Conservation (phyloP, 2,113 vertebrate genomes). For the Phyllostomus discolor region DNA sequence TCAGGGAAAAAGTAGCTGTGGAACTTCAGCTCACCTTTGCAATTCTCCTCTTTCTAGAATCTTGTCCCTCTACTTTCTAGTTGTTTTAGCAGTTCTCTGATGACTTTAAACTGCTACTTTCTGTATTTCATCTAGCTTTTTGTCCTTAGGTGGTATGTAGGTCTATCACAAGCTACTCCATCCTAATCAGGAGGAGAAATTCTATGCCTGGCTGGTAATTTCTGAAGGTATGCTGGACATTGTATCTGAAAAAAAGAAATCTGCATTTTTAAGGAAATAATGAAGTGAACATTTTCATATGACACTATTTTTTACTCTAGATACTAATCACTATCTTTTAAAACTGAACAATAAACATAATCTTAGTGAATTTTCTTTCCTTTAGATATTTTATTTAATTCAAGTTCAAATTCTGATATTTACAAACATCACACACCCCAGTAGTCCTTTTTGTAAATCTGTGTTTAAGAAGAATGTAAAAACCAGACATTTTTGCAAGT, state of each 20-base stretch:
- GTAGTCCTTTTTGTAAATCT: neutral
- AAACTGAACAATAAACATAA: conserved; percentile 13
- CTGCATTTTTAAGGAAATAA: conserved; percentile 5
- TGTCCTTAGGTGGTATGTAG: neutral
- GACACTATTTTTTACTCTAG: neutral
- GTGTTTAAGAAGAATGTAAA: neutral
- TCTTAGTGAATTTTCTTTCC: neutral
- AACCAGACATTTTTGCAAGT: neutral
- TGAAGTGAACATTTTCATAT: conserved; percentile 2
- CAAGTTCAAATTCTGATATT: neutral
- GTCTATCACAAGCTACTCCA: neutral
- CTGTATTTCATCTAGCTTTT: conserved; percentile 11
- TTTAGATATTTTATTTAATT: conserved; percentile 1
- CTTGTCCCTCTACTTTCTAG: neutral
- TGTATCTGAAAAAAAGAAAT: neutral
- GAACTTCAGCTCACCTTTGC: neutral
- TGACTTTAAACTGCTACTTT: neutral
- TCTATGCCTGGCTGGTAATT: neutral
- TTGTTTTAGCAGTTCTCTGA: neutral
- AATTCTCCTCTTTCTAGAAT: neutral
- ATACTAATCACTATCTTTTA: conserved; percentile 31
- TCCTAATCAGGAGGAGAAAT: neutral
- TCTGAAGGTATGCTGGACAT: neutral
- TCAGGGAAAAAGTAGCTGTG: neutral
- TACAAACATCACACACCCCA: neutral